These are phyloP conservation scores for Dinoponera quadriceps DNA, from an alignment of 1,140 invertebrate genomes.

Conservation along the genomic window DNA sequence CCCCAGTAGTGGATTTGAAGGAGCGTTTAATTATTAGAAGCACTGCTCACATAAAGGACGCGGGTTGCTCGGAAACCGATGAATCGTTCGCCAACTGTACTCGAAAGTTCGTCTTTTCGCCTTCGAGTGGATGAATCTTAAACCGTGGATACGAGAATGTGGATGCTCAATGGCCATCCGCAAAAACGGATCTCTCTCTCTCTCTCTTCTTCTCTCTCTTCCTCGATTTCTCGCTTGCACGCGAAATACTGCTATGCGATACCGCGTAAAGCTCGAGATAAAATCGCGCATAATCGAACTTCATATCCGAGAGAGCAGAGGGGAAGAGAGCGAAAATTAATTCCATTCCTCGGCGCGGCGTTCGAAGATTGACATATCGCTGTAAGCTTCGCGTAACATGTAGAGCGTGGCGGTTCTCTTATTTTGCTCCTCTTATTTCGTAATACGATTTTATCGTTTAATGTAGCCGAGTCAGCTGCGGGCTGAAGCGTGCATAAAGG, in stretches of 20 bases:
- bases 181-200: neutral
- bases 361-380: neutral
- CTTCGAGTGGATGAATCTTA: conserved; percentile 29
- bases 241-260: conserved; percentile 20
- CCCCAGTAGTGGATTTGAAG: neutral
- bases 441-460: neutral
- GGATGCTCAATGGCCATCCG: conserved; percentile 20
- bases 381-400: neutral
- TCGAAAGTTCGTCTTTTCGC: conserved; percentile 36
- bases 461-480: neutral
- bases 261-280: conserved; percentile 17
- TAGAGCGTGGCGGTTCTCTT: neutral
- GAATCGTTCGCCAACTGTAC: conserved; percentile 8
- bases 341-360: too few species aligned
- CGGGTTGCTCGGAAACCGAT: neutral
- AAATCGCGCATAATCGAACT: neutral
- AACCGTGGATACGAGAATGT: conserved; percentile 29
- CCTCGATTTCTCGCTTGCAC: too few species aligned
- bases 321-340: neutral
- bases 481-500: neutral
- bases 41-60: conserved; percentile 9
- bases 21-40: conserved; percentile 41
- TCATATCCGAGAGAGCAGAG: neutral
- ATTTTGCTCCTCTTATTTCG: neutral
- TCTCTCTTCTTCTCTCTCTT: too few species aligned